phyloP scores from a whole-genome alignment of 2,797 vertebrate genomes.

The Spheniscus humboldti region DNA sequence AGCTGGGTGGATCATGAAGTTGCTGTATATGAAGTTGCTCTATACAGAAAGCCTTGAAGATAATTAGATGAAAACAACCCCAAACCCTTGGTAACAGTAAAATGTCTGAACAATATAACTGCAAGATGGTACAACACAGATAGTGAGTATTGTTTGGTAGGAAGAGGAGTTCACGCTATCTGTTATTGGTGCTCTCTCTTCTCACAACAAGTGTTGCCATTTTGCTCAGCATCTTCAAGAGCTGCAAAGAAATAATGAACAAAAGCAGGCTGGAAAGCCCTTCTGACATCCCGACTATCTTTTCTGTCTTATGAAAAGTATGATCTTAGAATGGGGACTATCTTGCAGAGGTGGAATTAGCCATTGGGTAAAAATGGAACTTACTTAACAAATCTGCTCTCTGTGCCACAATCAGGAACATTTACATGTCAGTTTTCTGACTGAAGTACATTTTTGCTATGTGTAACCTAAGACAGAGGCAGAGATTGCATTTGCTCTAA shows the following conservation, averaged over 20 bases:
- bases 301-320: neutral
- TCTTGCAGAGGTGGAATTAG: neutral
- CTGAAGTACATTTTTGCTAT: neutral
- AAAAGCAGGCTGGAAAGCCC: neutral
- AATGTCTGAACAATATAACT: neutral
- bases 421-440: neutral
- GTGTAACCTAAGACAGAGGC: neutral
- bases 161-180: neutral
- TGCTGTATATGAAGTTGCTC: neutral
- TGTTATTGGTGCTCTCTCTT: neutral
- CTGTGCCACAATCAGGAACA: neutral
- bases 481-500: neutral
- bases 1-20: neutral
- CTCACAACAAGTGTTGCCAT: neutral
- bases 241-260: neutral
- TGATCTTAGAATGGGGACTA: neutral
- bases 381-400: neutral
- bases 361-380: neutral
- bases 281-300: neutral
- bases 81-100: neutral
- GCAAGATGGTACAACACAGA: neutral
- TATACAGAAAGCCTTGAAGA: neutral
- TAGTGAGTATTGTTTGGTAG: neutral
- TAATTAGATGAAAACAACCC: neutral
- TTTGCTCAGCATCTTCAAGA: neutral